Base-by-base conservation (phyloP, 2,888 invertebrate species). In the Epirrhoe alternata region DNA sequence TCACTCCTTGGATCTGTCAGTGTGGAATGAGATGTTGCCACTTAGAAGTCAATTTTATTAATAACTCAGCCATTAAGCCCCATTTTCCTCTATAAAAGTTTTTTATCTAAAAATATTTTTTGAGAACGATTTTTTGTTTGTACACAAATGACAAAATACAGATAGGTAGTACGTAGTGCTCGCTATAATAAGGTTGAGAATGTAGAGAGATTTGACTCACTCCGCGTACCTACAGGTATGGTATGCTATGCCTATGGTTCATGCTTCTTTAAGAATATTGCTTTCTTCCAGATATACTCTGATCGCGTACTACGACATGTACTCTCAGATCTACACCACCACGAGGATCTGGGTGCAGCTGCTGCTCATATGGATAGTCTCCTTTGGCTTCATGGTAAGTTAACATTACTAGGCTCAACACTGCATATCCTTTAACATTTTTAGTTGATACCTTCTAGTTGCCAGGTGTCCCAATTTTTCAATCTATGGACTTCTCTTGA, bases 251-350 rank as follows among this genome's bases (percentile, higher is more conserved):
- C n/a, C n/a, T n/a, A n/a, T n/a, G n/a, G n/a, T n/a, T n/a, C n/a
- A n/a, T n/a, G n/a, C n/a, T n/a, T n/a, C 33, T 5, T 33, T 33
- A n/a, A 6, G 6, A 17, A 14, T 58, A 5, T 24, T n/a, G n/a
- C n/a, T 70, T 77, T 72, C 73, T 94, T 94, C 35, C 94, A 97
- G 97, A 86, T 97, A 97, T 89, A 96, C 97, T 49, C 89, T 98
- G 77, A 97, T 98, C 82, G 96, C 97, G 45, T 96, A 96, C 86
- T 96, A 97, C 83, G 95, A 96, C 71, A 94, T 96, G 83, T 98
- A 98, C 90, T 94, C 95, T 49, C 95, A 94, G 82, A 94, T 98
- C 74, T 98, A 98, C 90, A 96, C 96, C 47, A 94, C 93, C 51
- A 92, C 94, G 45, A 95, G 96, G 80, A 97, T 98, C 76, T 95